Evolutionary conservation across 2,113 vertebrate genomes (phyloP).

Genomic region (Tychaedon coryphoeus): DNA sequence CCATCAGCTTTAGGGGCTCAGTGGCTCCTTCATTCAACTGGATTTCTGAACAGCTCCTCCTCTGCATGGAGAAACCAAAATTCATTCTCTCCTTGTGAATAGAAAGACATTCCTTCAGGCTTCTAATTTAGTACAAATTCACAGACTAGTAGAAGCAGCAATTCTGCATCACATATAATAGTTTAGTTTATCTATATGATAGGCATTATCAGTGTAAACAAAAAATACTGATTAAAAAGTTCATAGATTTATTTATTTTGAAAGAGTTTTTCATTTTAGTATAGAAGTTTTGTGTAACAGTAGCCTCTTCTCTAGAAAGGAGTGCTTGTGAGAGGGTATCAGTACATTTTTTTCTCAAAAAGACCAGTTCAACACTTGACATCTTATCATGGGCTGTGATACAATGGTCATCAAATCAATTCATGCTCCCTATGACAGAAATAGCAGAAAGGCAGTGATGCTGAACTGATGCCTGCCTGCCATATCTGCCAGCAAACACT

Average conservation of each 20-base stretch:
- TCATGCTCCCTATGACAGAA: neutral
- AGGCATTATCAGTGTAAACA: neutral
- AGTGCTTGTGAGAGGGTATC: neutral
- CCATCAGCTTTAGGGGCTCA: neutral
- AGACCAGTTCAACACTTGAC: neutral
- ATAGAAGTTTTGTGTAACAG: neutral
- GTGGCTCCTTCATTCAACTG: neutral
- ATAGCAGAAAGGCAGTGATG: neutral
- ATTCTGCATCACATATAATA: neutral
- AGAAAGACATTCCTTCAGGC: neutral
- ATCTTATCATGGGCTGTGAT: neutral
- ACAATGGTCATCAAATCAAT: neutral
- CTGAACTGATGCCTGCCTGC: neutral
- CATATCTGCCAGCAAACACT: neutral
- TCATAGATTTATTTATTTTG: neutral
- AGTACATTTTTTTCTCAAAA: neutral
- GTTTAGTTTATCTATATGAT: neutral
- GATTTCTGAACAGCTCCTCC: neutral
- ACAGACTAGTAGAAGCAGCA: neutral
- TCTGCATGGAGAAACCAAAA: neutral
- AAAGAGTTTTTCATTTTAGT: neutral
- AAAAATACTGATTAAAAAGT: neutral
- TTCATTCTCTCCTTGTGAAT: neutral
- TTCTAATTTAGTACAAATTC: neutral
- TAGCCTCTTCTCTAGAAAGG: neutral